Conservation (phyloP, 2,888 invertebrate genomes). For the Blera fallax region DNA sequence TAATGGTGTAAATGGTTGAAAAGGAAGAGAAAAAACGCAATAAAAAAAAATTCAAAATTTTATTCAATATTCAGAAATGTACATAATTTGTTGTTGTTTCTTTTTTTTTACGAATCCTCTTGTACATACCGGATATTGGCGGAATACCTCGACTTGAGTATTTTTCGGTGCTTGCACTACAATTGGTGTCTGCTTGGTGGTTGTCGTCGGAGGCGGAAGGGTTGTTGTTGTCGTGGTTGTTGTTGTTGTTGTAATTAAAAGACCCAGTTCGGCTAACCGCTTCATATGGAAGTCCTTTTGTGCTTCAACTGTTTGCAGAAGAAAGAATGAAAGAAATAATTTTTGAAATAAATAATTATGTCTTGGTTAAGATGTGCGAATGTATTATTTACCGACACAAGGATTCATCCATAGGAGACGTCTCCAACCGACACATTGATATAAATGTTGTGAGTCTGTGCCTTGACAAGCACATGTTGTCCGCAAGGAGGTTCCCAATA, state of each 20-base stretch:
- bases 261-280: conserved; percentile 83
- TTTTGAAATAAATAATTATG: background rate
- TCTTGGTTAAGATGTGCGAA: background rate
- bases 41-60: conserved; percentile 2
- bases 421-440: conserved; percentile 95
- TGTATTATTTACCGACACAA: conserved; percentile 90
- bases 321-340: background rate
- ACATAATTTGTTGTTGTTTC: conserved; percentile 50
- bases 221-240: conserved; percentile 83
- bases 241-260: conserved; percentile 82
- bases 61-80: conserved; percentile 33
- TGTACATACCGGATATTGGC: conserved; percentile 75
- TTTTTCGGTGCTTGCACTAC: conserved; percentile 78
- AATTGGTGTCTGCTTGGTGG: conserved; percentile 78
- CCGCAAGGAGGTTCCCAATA: conserved; percentile 93
- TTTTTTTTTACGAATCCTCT: conserved; percentile 36
- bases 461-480: conserved; percentile 94
- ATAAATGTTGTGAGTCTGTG: conserved; percentile 91
- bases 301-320: conserved; percentile 92
- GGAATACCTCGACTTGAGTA: conserved; percentile 77
- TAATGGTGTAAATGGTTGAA: conserved; percentile 13
- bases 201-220: conserved; percentile 82
- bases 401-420: conserved; percentile 95
- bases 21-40: background rate
- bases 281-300: conserved; percentile 93